A percentile compares a stretch with the other conserved stretches of the same genome.
phyloP scores from a whole-genome alignment of 2,888 invertebrate species.

The Lymantria monacha region DNA sequence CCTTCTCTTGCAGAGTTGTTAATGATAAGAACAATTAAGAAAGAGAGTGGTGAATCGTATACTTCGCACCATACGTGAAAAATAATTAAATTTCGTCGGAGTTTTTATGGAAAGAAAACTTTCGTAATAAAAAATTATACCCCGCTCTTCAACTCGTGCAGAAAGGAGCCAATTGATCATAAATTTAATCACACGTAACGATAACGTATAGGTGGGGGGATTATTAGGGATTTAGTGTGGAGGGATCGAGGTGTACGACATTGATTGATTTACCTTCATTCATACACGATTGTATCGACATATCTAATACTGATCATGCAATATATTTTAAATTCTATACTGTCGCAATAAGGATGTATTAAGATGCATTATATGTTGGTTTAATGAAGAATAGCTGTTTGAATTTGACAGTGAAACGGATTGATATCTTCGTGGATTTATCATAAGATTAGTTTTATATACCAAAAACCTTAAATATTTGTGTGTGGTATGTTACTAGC shows the following conservation, averaged over 20 bases:
- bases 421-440: conserved; percentile 42
- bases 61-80: too few relatives aligned
- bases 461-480: conserved; percentile 21
- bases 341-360: not conserved
- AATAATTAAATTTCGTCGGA: too few relatives aligned
- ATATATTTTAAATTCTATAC: conserved; percentile 10
- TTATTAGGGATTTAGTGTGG: conserved; percentile 37
- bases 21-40: too few relatives aligned
- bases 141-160: conserved; percentile 3
- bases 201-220: conserved; percentile 31
- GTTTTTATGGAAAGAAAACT: too few relatives aligned
- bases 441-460: conserved; percentile 42
- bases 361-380: conserved; percentile 11
- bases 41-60: too few relatives aligned
- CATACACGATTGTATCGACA: conserved; percentile 36
- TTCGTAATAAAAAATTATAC: not conserved
- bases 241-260: conserved; percentile 50
- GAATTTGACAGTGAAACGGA: conserved; percentile 43
- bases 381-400: conserved; percentile 31
- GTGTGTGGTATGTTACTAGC: conserved; percentile 1
- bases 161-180: conserved; percentile 30
- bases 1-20: too few relatives aligned
- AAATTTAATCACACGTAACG: conserved; percentile 40
- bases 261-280: conserved; percentile 60
- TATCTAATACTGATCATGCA: not conserved